Evolutionary conservation across 2,888 invertebrate genomes (phyloP).

Genomic region (Tachina fera): DNA sequence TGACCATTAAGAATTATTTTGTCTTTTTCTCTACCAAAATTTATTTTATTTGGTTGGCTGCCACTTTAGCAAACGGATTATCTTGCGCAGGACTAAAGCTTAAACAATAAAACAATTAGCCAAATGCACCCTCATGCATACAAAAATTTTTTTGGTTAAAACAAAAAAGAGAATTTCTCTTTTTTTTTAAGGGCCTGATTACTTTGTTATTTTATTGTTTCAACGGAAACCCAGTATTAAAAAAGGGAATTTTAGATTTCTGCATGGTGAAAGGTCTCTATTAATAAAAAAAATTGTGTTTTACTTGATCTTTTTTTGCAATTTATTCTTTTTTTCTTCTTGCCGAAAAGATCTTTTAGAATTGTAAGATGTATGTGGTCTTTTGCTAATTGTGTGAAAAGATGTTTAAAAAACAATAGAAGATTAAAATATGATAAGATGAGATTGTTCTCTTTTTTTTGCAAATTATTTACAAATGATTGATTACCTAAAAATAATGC

Average conservation of each 20-base stretch:
- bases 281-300: conserved; percentile 46
- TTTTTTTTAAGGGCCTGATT: conserved; percentile 11
- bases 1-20: conserved; percentile 77
- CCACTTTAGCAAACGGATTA: conserved; percentile 76
- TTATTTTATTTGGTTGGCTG: conserved; percentile 51
- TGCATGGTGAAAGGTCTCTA: neutral
- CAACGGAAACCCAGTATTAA: conserved; percentile 55
- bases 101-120: conserved; percentile 1
- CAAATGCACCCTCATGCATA: conserved; percentile 9
- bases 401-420: conserved; percentile 52
- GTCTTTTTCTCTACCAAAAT: conserved; percentile 20
- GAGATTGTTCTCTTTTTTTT: conserved; percentile 22
- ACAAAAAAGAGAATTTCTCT: neutral
- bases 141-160: conserved; percentile 11
- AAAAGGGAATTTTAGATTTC: conserved; percentile 10
- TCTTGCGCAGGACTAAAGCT: conserved; percentile 74
- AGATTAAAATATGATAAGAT: conserved; percentile 53
- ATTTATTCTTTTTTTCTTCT: conserved; percentile 8
- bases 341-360: conserved; percentile 29
- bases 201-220: conserved; percentile 39
- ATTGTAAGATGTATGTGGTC: conserved; percentile 2
- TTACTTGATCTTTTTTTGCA: conserved; percentile 46
- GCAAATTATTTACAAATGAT: conserved; percentile 50
- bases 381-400: conserved; percentile 68
- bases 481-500: conserved; percentile 40